These are phyloP conservation scores for Dromiciops gliroides DNA, from an alignment of 2,113 vertebrate genomes.

Conservation along the genomic window DNA sequence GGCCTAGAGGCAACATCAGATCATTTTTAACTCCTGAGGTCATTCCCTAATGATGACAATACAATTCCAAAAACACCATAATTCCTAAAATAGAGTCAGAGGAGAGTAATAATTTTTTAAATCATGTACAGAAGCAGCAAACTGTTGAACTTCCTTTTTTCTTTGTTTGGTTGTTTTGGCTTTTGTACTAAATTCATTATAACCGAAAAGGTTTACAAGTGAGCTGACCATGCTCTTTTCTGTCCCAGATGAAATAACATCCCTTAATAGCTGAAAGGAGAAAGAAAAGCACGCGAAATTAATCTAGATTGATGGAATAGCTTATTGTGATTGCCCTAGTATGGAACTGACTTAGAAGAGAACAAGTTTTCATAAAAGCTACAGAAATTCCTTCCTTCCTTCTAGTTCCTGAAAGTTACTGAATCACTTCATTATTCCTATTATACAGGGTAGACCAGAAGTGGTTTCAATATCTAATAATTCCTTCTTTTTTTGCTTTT, in stretches of 20 bases:
- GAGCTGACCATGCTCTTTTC: neutral
- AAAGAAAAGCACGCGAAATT: conserved; percentile 4
- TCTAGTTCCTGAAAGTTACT: neutral
- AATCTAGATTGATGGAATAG: neutral
- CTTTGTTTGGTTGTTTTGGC: neutral
- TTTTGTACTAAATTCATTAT: conserved; percentile 2
- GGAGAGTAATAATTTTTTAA: neutral
- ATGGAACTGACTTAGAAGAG: neutral
- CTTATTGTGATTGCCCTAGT: neutral
- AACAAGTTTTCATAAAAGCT: neutral
- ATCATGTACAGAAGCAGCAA: neutral
- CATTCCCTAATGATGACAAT: neutral
- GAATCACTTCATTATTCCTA: neutral
- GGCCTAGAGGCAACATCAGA: neutral
- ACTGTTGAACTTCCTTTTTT: neutral
- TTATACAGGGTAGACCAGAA: no score
- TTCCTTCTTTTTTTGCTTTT: no score
- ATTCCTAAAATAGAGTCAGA: neutral
- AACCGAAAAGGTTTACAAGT: conserved; percentile 30
- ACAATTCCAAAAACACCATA: neutral
- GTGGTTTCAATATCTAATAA: no score
- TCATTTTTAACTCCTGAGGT: neutral
- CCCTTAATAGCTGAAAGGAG: neutral
- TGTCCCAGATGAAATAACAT: neutral
- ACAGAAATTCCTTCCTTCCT: neutral